Conservation (phyloP, 2,113 vertebrate genomes). For the Corythornis madagascariensis region DNA sequence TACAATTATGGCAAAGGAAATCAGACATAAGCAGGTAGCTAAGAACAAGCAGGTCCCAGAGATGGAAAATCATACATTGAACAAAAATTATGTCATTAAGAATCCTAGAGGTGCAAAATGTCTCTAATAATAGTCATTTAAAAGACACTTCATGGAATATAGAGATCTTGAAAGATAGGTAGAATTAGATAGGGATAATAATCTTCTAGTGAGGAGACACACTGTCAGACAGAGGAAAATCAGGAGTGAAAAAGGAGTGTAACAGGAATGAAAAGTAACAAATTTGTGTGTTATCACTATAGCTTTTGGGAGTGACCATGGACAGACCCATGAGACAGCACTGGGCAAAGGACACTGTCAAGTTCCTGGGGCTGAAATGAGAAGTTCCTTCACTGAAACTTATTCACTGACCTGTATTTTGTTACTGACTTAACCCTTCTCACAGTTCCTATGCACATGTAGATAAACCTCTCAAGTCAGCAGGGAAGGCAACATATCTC, state of each 20-base stretch:
- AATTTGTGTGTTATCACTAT: background rate
- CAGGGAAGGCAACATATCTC: background rate
- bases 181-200: background rate
- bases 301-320: background rate
- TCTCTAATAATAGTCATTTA: background rate
- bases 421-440: background rate
- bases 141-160: background rate
- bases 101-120: background rate
- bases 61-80: background rate
- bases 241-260: background rate
- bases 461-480: background rate
- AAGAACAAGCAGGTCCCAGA: background rate
- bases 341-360: background rate
- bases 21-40: background rate
- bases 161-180: background rate
- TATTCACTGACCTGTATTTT: background rate
- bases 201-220: background rate
- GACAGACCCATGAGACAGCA: background rate
- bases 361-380: background rate
- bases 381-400: background rate
- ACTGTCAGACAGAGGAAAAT: background rate
- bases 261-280: background rate
- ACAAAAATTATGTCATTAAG: background rate
- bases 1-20: background rate
- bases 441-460: background rate